Conservation (phyloP, 1,140 invertebrate genomes). For the Bombus difficillimus region DNA sequence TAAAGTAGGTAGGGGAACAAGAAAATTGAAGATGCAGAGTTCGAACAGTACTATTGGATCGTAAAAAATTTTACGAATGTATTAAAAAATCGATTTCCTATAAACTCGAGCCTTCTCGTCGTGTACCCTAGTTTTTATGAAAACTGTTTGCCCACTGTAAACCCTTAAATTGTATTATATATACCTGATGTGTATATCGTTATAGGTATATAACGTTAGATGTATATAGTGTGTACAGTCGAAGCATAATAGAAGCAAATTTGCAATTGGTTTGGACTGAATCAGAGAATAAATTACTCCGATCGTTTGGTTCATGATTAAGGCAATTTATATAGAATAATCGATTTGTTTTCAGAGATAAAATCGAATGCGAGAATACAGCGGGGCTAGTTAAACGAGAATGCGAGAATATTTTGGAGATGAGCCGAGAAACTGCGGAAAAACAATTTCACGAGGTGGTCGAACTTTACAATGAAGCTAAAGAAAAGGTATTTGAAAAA, state of each 20-base stretch:
- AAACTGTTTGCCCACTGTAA: not conserved
- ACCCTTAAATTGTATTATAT: not conserved
- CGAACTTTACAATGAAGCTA: slow-evolving; percentile 60
- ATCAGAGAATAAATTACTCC: not conserved
- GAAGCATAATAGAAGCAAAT: not conserved
- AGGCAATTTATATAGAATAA: not conserved
- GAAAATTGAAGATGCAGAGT: not conserved
- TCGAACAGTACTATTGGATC: not conserved
- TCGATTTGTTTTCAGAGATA: slow-evolving; percentile 56
- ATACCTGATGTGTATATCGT: not conserved
- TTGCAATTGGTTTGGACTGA: not conserved
- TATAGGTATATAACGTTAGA: not conserved
- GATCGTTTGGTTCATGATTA: not conserved
- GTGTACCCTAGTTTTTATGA: not conserved
- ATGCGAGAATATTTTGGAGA: slow-evolving; percentile 67
- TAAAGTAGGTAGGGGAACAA: too few species aligned
- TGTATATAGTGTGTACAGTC: too few species aligned
- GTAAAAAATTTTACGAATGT: not conserved
- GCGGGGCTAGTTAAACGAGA: slow-evolving; percentile 65
- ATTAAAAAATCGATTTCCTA: not conserved
- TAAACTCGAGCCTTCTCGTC: not conserved
- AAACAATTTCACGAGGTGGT: slow-evolving; percentile 69
- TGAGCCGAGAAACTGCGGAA: slow-evolving; percentile 64
- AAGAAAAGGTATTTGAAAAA: slow-evolving; percentile 57
- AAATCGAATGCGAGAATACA: slow-evolving; percentile 53